Percentiles rank a stretch among this genome's conserved stretches.
These are phyloP conservation scores for pig (Sus scrofa) DNA, from an alignment of 2,113 vertebrate species.

Conservation along the genomic window T2T-Sscrofa CM000826.6:143889001-143889500, in stretches of 20 bases:
- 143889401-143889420: background rate
- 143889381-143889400: background rate
- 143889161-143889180: background rate
- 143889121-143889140: background rate
- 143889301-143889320: background rate
- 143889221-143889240: background rate
- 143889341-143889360: background rate
- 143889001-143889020: background rate
- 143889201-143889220: background rate
- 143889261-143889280: background rate
- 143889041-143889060: background rate
- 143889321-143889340: background rate
- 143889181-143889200: background rate
- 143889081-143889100: background rate
- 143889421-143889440: background rate
- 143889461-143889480: background rate
- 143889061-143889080: background rate
- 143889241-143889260: background rate
- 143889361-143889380: background rate
- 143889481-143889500: background rate
- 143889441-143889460: background rate
- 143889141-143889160: background rate
- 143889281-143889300: background rate
- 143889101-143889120: background rate
- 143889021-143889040: background rate